Evolutionary conservation across 1,140 invertebrate genomes (phyloP), one percentile per base, ranked within the genome.

Genomic region (Stegodyphus mimosarum): DNA sequence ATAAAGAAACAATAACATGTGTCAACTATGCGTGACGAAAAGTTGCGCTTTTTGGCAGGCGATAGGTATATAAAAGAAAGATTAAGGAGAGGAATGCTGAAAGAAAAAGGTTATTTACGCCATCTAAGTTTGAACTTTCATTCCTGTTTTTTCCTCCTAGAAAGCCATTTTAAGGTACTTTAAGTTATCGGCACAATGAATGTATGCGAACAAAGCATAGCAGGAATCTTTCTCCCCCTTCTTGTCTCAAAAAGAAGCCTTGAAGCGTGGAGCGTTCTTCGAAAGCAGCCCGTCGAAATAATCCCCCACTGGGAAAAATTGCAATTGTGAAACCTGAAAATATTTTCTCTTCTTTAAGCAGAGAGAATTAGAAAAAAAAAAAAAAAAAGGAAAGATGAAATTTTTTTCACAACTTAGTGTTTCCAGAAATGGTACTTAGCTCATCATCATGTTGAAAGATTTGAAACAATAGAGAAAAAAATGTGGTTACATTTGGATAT

Each of bases 181-280:
- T 81, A 81, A 72, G 52, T 83, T 74, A 83, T 83, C 79, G 79
- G 13, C 79, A 83, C 79, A 83, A 72, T 80, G 78, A 80, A 80
- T 73, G 71, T 49, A 83, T 33, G 69, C 7, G 60, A 73, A 81
- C 67, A 81, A 81, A 63, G 69, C 52, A 63, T 53, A 71, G 67
- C 53, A 69, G 51, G 69, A 48, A 15, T 48, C 6, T 15, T 70
- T 60, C 17, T 15, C 13, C 66, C 50, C 33, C 33, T 33, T 33
- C 33, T 33, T 49, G n/a, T 33, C 53, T 50, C 66, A 60, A 83
- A 74, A 73, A 55, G 73, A 83, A 73, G 79, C 71, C 17, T 53
- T 64, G 17, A 67, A 83, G 52, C 79, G 79, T 71, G 69, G 67
- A 71, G 49, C 48, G 13, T 73, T 49, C 79, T 52, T 73, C 51